These are phyloP conservation scores for Ahaetulla prasina DNA, from an alignment of 2,113 vertebrate species.

Conservation along the genomic window DNA sequence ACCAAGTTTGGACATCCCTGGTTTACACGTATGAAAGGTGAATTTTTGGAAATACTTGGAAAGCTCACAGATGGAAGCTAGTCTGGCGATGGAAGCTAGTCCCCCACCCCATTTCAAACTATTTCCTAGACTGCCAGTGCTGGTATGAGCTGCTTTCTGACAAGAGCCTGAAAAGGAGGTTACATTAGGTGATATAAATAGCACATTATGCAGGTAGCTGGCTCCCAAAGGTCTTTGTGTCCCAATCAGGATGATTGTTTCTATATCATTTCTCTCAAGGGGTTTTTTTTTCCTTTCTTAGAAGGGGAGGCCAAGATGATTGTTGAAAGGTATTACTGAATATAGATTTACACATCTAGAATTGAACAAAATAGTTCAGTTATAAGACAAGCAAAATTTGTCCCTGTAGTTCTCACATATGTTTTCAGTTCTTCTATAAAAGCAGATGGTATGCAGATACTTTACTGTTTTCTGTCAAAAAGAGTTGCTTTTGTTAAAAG, in stretches of 20 bases:
- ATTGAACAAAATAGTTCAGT: not conserved
- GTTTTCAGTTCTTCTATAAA: not conserved
- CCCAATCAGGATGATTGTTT: constrained; percentile 2
- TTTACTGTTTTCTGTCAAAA: not conserved
- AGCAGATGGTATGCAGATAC: not conserved
- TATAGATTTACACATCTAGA: not conserved
- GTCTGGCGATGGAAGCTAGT: not conserved
- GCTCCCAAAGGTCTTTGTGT: not conserved
- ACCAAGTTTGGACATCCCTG: too few species aligned
- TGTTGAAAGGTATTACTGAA: not conserved
- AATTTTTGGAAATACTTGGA: not conserved
- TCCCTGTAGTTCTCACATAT: not conserved
- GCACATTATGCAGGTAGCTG: not conserved
- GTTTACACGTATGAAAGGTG: too few species aligned
- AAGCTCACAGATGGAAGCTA: not conserved
- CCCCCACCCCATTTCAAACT: not conserved
- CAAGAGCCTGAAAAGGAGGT: not conserved
- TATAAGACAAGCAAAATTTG: not conserved
- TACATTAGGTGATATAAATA: constrained; percentile 7
- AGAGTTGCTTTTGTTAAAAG: not conserved
- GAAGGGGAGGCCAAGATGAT: not conserved
- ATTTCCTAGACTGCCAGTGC: not conserved
- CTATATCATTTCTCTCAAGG: not conserved
- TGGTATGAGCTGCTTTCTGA: constrained; percentile 7
- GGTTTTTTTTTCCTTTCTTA: not conserved